Evolutionary conservation across 2,888 invertebrate genomes (phyloP), one percentile per base, ranked within the genome.

Genomic region (Ptychoptera contaminata): DNA sequence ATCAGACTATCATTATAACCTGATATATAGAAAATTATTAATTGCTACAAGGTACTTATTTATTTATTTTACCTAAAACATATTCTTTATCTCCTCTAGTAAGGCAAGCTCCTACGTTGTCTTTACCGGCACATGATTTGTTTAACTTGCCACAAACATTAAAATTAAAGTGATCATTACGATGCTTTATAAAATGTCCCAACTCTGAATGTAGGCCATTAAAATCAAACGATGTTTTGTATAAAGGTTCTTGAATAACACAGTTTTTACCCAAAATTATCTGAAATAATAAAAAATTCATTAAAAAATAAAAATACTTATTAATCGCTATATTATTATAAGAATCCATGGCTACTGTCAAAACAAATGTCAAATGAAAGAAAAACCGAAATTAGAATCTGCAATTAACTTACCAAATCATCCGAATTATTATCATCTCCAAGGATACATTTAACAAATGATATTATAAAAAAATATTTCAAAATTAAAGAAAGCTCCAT

Each of bases 131-230:
- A 48, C 65, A 65, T 29, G 44, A 51, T 43, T 53, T 55, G 3
- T 55, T 55, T 40, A 61, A 46, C 48, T 58, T 58, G 15, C 61
- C 55, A 47, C 65, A 66, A 10, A 65, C 51, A 48, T 65, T 65
- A 47, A 62, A 66, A 45, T 59, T 55, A 37, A 65, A 59, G 8
- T 45, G 46, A 47, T 60, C 61, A 34, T 56, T 56, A 23, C 47
- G 49, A 9, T 44, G 55, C 10, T 44, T 48, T 4, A 57, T 51
- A 15, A 51, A 49, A 47, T 59, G 61, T 1, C 55, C 61, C 37
- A 65, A 49, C 16, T 64, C 65, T 11, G 62, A 60, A 9, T 46
- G 55, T 30, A 66, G 51, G 9, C 50, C 46, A 44, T 46, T 57
- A 14, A 65, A 61, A 51, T 65, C 52, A 37, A 65, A 65, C 31